Base-by-base conservation (phyloP, 2,113 vertebrate genomes). In the Varanus salvator region DNA sequence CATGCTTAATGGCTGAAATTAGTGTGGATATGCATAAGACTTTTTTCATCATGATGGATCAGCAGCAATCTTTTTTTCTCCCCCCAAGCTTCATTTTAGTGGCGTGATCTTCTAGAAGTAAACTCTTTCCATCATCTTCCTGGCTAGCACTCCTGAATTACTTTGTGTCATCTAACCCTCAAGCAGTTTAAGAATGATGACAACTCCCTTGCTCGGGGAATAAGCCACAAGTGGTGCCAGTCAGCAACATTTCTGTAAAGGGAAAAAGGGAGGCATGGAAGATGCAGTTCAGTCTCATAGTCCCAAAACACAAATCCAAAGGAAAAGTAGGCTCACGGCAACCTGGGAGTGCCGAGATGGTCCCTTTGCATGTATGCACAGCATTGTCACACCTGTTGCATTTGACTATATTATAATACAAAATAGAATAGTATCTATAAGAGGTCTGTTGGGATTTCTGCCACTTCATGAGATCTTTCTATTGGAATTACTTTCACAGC, bases 381-480 rank as follows among this genome's bases (percentile, higher is more conserved):
- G 3, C 60, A 90, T 44, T 84, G 6, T 81, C 84, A 72, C 0
- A 1, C 1, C 5, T 86, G 0, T 75, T 89, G 14, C 44, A 29
- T 17, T 76, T 78, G 60, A 80, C 71, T 44, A 31, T 86, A 68
- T 1, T 87, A 60, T 91, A 91, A 2, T 90, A 90, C 38, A 44
- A 44, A 44, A 44, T 44, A 44, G 38, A 44, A 44, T 44, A 44
- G 38, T 44, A 44, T 44, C 38, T 44, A 3, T 44, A 44, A 44
- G 38, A 44, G 38, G 38, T 90, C 48, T 90, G 75, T 54, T 48
- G 12, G 52, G 25, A 85, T 89, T 54, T 93, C 44, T 85, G 89
- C 81, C 75, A 82, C 77, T n/a, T 89, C 77, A 12, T 34, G 84
- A 82, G 88, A 71, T 92, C 91, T 94, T 69, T 93, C 87, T 15